Conservation (phyloP, 2,113 vertebrate species). For the Ellobius talpinus region DNA sequence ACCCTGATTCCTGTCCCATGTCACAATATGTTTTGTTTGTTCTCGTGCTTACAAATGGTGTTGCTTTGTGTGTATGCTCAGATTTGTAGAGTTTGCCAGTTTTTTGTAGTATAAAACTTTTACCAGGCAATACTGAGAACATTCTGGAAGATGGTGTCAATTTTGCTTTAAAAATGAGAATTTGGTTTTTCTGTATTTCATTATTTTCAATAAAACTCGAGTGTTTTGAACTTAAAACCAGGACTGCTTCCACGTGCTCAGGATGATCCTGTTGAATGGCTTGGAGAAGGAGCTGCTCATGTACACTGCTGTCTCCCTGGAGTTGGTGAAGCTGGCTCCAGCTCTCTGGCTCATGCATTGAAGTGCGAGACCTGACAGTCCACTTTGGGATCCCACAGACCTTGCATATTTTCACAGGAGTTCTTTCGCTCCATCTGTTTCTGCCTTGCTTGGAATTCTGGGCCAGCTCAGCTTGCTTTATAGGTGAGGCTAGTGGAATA, state of each 20-base stretch:
- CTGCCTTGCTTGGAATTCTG: conserved; percentile 14
- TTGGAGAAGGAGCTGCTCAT: neutral
- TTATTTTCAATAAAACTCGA: conserved; percentile 88
- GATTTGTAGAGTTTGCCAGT: neutral
- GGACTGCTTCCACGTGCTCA: neutral
- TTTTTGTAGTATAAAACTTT: neutral
- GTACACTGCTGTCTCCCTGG: neutral
- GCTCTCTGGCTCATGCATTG: neutral
- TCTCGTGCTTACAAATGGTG: neutral
- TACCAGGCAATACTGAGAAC: conserved; percentile 64
- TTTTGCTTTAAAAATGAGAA: conserved; percentile 83
- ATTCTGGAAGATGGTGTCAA: conserved; percentile 61
- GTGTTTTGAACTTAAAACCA: conserved; percentile 65
- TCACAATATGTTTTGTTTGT: neutral
- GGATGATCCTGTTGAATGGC: neutral
- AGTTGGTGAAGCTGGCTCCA: neutral
- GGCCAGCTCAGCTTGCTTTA: conserved; percentile 33
- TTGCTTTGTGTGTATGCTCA: neutral
- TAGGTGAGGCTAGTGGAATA: conserved; percentile 36
- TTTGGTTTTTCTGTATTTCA: conserved; percentile 87
- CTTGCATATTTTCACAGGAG: neutral
- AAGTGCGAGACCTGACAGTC: neutral
- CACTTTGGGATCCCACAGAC: neutral
- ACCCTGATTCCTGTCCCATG: neutral
- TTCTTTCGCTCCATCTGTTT: conserved; percentile 21